Evolutionary conservation across 92 coral and sea anemone genomes (phyloP), one percentile per base, ranked within the genome.

Genomic region (Paragorgia papillata): DNA sequence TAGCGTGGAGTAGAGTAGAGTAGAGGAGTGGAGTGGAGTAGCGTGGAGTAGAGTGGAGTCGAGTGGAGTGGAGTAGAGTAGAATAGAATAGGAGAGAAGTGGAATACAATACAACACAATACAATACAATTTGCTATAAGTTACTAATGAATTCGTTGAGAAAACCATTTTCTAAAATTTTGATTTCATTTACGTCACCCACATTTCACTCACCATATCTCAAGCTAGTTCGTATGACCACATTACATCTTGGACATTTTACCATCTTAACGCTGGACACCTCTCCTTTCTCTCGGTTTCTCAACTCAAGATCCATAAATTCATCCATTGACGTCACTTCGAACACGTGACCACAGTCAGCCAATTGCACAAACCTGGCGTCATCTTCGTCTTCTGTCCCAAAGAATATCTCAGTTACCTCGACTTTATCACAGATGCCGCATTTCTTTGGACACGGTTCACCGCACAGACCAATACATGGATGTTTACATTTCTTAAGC

Each of bases 381-480:
- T 78, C 83, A 18, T 83, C 82, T 26, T 93, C 92, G 31, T 88
- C 97, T 81, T 93, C 97, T 40, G 77, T 74, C 37, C 97, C 97
- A 74, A 90, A 88, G 26, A 90, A 59, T 14, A 93, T 87, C 79
- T 83, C 94, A 0, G 96, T 88, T 34, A 93, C 96, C 53, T 90
- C 97, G 30, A 88, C 97, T 73, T 84, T 84, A 67, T 93, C 43
- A 40, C 97, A 93, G 25, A 66, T 85, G 67, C 96, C 87, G 80
- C 97, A 93, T 70, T 92, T 92, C 59, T 81, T 82, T 18, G 97
- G 97, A 77, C 97, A 92, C 30, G 77, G 80, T 54, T 94, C 98
- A 41, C 98, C 98, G 62, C 98, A 94, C 73, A 94, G 81, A 44
- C 98, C 98, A 20, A 91, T 91, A 60, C 98, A 94, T 0, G 80